Conservation (phyloP, 2,797 vertebrate species). For the Malacoraja senta region DNA sequence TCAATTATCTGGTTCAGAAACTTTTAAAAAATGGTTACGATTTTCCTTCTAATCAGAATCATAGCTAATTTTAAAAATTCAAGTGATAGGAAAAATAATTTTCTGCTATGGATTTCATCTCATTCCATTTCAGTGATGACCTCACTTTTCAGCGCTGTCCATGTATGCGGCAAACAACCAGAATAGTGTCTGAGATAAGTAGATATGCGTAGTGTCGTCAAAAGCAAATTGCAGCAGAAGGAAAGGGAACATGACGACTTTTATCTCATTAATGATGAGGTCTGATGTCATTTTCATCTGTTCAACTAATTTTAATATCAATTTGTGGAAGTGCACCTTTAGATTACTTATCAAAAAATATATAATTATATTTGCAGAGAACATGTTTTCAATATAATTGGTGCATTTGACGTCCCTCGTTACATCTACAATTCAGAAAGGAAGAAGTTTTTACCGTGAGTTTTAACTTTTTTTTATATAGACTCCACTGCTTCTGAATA, state of each 20-base stretch:
- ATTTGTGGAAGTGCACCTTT: neutral
- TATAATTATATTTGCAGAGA: slow-evolving; percentile 62
- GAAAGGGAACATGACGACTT: neutral
- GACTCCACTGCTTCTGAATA: neutral
- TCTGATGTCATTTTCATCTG: neutral
- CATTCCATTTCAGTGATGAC: neutral
- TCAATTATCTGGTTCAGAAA: neutral
- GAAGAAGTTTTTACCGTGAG: slow-evolving; percentile 95
- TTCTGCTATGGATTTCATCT: neutral
- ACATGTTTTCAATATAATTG: slow-evolving; percentile 89
- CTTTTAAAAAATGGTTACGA: neutral
- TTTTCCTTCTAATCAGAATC: neutral
- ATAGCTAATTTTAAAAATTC: neutral
- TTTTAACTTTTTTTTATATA: slow-evolving; percentile 42
- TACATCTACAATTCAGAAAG: slow-evolving; percentile 84
- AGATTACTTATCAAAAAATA: neutral
- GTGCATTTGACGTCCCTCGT: slow-evolving; percentile 84
- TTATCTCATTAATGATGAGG: neutral
- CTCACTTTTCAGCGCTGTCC: neutral
- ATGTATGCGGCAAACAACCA: neutral
- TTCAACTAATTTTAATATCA: neutral
- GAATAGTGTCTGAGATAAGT: neutral
- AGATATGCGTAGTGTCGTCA: neutral
- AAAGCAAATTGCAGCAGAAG: neutral
- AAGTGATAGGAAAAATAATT: too few species aligned